phyloP scores from a whole-genome alignment of 2,888 invertebrate species.

The Copidosoma aretas region DNA sequence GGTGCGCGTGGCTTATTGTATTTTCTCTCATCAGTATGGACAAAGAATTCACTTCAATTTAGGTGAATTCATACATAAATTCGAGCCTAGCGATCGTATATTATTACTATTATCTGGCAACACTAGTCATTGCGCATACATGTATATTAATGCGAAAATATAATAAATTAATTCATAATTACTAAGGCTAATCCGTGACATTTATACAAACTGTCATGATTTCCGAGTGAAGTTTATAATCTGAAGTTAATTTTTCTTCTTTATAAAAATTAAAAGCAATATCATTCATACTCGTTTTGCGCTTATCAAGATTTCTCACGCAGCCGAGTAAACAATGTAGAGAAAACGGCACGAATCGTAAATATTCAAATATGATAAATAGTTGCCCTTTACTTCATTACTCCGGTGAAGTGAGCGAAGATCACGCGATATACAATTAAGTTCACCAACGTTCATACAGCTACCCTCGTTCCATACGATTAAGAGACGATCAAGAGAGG shows the following conservation, averaged over 20 bases:
- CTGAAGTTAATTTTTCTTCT: neutral
- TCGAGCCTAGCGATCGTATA: neutral
- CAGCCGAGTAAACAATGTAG: neutral
- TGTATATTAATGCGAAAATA: neutral
- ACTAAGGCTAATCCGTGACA: neutral
- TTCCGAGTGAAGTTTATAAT: neutral
- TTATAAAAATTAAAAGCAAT: neutral
- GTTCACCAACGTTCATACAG: neutral
- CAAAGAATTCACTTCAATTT: conserved; percentile 1
- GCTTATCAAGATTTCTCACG: conserved; percentile 16
- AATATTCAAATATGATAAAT: neutral
- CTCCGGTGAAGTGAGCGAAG: neutral
- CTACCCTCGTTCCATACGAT: neutral
- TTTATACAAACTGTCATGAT: neutral
- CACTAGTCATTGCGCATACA: neutral
- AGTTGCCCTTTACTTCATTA: neutral
- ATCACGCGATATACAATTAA: neutral
- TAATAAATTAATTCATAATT: neutral
- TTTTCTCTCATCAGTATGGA: conserved; percentile 8
- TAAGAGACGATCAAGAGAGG: no score
- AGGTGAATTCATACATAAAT: conserved; percentile 5
- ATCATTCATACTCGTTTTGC: conserved; percentile 1
- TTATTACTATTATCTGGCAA: neutral
- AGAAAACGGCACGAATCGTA: neutral
- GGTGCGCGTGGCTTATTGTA: conserved; percentile 2